Base-by-base conservation (phyloP, 2,797 vertebrate species). In the Gastrophryne carolinensis region DNA sequence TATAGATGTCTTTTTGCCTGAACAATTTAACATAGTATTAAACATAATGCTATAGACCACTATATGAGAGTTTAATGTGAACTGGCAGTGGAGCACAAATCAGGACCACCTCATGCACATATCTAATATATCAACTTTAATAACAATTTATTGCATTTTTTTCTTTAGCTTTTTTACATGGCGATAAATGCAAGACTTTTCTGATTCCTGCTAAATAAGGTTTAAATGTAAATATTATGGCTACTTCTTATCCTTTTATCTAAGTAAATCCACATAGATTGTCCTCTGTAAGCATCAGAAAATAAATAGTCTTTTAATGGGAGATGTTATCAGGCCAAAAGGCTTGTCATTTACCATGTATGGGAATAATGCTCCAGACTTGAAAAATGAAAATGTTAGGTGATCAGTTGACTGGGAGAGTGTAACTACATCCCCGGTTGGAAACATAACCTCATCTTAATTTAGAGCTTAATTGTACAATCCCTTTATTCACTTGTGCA, bases 311-410 rank as follows among this genome's bases (percentile, higher is more conserved):
- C 23, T 53, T 63, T 60, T 39, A 52, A 13, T 53, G n/a, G 3
- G 19, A 53, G 56, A 69, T 63, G 32, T 19, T 26, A 53, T 63
- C 24, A 39, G 2, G 63, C 53, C 15, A 13, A 62, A 56, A 23
- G 35, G 7, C n/a, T 26, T 35, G 8, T 26, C 27, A 27, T 66
- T 66, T 66, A 57, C 72, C 72, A 75, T 67, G 29, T 67, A 75
- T 10, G 72, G 72, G 35, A 27, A 64, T 44, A 64, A 32, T 64
- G 47, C 27, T 65, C 17, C 50, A 64, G 27, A 17, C 50, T 24
- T 27, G 12, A 19, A 57, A 24, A 39, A 35, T 32, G 5, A 65
- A 57, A 63, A 65, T 12, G 17, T 23, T 44, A 44, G 39, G 17
- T 44, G 15, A 17, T n/a, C 39, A 63, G 21, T 29, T 47, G 27